A percentile compares a stretch with the other conserved stretches of the same genome.
Evolutionary conservation across 2,888 invertebrate genomes (phyloP).

Genomic region (Drosophila mimetica): DNA sequence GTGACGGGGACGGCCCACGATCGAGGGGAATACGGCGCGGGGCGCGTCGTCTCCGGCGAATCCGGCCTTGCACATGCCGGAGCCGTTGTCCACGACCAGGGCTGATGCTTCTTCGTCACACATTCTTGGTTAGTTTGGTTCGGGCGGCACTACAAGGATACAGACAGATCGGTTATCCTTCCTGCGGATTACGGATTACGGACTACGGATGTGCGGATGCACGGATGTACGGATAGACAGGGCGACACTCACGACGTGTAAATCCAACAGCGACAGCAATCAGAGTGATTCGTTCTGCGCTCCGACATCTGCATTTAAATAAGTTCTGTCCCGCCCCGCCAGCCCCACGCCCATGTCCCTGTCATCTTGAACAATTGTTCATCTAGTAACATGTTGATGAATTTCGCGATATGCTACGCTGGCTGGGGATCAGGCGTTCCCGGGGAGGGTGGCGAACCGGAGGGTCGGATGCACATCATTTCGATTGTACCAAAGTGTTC

Average conservation of each 20-base stretch:
- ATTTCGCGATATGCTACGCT: slow-evolving; percentile 53
- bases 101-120: slow-evolving; percentile 97
- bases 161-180: slow-evolving; percentile 8
- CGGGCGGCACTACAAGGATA: slow-evolving; percentile 55
- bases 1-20: slow-evolving; percentile 96
- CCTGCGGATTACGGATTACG: not conserved
- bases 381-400: slow-evolving; percentile 76
- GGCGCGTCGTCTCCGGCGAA: slow-evolving; percentile 98
- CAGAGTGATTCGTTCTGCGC: slow-evolving; percentile 82
- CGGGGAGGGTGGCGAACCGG: slow-evolving; percentile 25
- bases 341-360: slow-evolving; percentile 20
- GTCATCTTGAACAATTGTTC: slow-evolving; percentile 65
- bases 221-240: too few relatives aligned
- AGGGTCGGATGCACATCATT: slow-evolving; percentile 51
- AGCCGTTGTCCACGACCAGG: slow-evolving; percentile 97
- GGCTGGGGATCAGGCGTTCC: slow-evolving; percentile 35
- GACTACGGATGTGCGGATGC: slow-evolving; percentile 2
- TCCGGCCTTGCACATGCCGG: slow-evolving; percentile 99
- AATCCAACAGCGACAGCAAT: slow-evolving; percentile 82
- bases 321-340: slow-evolving; percentile 61
- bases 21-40: slow-evolving; percentile 95
- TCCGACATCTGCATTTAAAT: slow-evolving; percentile 67
- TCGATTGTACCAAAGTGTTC: slow-evolving; percentile 35
- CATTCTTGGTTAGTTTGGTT: slow-evolving; percentile 86
- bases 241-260: slow-evolving; percentile 77